Conservation (phyloP, 2,888 invertebrate species). For the Melanostoma scalare region DNA sequence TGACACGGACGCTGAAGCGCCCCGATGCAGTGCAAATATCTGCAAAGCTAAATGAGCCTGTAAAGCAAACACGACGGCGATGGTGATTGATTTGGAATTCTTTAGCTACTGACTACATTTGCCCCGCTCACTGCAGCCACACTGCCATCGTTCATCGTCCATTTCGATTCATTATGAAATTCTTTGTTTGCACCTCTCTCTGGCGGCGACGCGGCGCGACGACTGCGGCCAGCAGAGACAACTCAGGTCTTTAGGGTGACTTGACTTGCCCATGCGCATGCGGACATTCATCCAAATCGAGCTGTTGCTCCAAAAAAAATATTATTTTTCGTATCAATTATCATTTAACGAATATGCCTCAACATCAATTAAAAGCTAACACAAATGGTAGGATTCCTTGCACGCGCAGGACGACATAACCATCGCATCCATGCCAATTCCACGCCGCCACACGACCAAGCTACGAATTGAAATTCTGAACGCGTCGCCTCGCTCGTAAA, state of each 20-base stretch:
- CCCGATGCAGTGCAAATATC: slow-evolving; percentile 19
- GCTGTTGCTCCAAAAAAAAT: slow-evolving; percentile 48
- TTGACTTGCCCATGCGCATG: background rate
- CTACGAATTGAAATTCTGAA: slow-evolving; percentile 62
- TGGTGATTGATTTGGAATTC: slow-evolving; percentile 72
- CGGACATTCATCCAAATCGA: slow-evolving; percentile 28
- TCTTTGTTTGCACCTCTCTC: slow-evolving; percentile 69
- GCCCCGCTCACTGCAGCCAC: slow-evolving; percentile 26
- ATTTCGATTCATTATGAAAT: slow-evolving; percentile 62
- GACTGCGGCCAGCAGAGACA: background rate
- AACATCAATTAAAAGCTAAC: slow-evolving; percentile 65
- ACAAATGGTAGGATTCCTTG: slow-evolving; percentile 56
- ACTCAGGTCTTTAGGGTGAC: background rate
- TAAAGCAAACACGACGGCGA: slow-evolving; percentile 67
- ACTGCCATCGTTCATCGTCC: background rate
- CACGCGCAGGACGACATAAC: slow-evolving; percentile 62
- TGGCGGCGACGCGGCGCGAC: background rate
- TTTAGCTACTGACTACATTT: slow-evolving; percentile 66
- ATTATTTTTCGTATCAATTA: slow-evolving; percentile 63
- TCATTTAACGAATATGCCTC: slow-evolving; percentile 38
- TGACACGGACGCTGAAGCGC: slow-evolving; percentile 25
- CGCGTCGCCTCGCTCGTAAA: slow-evolving; percentile 65
- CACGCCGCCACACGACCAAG: slow-evolving; percentile 18
- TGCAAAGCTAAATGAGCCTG: slow-evolving; percentile 67
- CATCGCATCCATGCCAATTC: slow-evolving; percentile 29